Percentiles rank a stretch among this genome's conserved stretches.
Evolutionary conservation across 2,888 invertebrate genomes (phyloP).

Genomic region (Anticlea derivata): DNA sequence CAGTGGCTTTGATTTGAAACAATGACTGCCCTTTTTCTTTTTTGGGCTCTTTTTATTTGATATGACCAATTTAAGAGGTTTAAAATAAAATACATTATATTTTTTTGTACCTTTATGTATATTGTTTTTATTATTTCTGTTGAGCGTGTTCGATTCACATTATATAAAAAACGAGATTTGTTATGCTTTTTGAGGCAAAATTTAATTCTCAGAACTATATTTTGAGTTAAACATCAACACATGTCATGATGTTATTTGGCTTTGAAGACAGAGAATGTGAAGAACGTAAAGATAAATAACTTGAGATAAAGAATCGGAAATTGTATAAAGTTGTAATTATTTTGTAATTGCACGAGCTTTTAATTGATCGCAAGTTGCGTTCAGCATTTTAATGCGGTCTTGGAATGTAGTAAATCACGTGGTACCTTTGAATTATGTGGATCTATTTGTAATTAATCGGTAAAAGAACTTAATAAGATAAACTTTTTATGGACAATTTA

Average conservation of each 20-base stretch:
- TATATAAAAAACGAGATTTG: conserved; percentile 10
- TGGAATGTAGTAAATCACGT: conserved; percentile 31
- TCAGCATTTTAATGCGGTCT: conserved; percentile 33
- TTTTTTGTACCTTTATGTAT: conserved; percentile 15
- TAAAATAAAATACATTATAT: conserved; percentile 26
- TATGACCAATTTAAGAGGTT: conserved; percentile 42
- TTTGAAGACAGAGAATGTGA: conserved; percentile 5
- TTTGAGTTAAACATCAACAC: conserved; percentile 4
- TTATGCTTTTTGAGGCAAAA: conserved; percentile 4
- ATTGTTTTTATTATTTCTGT: conserved; percentile 21
- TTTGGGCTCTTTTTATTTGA: conserved; percentile 41
- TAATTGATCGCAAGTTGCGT: conserved; percentile 33
- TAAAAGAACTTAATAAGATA: conserved; percentile 14
- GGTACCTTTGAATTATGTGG: conserved; percentile 19
- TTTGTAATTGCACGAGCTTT: conserved; percentile 36
- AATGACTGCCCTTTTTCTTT: conserved; percentile 50
- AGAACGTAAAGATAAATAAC: conserved; percentile 3
- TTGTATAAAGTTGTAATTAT: conserved; percentile 26
- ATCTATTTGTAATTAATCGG: conserved; percentile 14
- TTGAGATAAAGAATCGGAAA: conserved; percentile 23
- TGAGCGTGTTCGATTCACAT: conserved; percentile 11
- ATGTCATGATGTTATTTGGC: conserved; percentile 6
- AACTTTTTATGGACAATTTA: conserved; percentile 9
- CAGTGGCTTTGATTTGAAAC: conserved; percentile 47
- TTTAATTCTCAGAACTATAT: conserved; percentile 6